Evolutionary conservation across 2,797 vertebrate genomes (phyloP), one percentile per base, ranked within the genome.

Genomic region (Anguilla marmorata): DNA sequence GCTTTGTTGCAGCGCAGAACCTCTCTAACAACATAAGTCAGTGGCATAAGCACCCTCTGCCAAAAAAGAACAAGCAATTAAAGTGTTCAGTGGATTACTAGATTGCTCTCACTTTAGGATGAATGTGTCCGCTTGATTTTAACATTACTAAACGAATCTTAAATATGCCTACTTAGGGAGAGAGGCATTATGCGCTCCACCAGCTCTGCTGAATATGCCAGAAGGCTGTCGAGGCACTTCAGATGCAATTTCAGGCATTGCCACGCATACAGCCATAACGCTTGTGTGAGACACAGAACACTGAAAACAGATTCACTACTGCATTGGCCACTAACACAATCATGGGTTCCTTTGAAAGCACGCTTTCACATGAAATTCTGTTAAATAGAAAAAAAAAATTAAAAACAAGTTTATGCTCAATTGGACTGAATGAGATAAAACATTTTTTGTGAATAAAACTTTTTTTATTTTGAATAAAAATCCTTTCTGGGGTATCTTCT

Each of bases 41-140:
- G 58, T n/a, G 21, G 37, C 30, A 94, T 95, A 95, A 96, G 95
- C 92, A 87, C 92, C 92, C 91, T 92, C 93, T 94, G 94, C 94
- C 90, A 90, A 93, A 95, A 95, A 94, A 95, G 93, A 95, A 94
- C 92, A 94, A 94, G 94, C 93, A 94, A 95, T 96, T 96, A 95
- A 94, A 95, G 96, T 94, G 94, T 93, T 93, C 93, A 96, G 95
- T 95, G 95, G 95, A 96, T 96, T 96, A 96, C 95, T 95, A 92
- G 92, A 95, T 94, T 94, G 94, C 94, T 93, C 92, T 93, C 93
- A 95, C 94, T 95, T 91, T 92, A 93, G 93, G 94, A 96, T 96
- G 95, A 95, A 95, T 95, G 94, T 92, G 92, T 93, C 91, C 94
- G 94, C 95, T 95, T 96, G 94, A 95, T 96, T 94, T 95, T 94